Evolutionary conservation across 2,797 vertebrate species (phyloP), one percentile per base, ranked within the genome.

Genomic region (Chaenodraco wilsoni): DNA sequence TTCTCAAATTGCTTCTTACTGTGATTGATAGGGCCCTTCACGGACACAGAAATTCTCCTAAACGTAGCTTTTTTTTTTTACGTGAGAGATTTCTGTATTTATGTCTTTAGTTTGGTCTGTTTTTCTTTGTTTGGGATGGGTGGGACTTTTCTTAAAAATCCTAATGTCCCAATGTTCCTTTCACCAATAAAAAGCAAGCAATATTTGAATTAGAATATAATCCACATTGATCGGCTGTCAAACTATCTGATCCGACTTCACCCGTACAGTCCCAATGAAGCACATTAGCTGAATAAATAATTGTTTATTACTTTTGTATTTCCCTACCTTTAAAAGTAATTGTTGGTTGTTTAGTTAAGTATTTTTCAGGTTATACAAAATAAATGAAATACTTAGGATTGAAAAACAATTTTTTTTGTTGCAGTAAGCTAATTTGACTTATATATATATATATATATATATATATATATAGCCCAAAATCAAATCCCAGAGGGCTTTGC

Each of bases 11-110:
- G 27, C 21, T 9, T 57, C 14, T 31, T 15, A 11, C 55, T 19
- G 4, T 71, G 71, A 78, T 50, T 66, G 62, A 69, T 61, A n/a
- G 37, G 44, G 5, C 55, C 55, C 21, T 41, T 9, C 33, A 59
- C 58, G 31, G 67, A 69, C 33, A 43, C 2, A 63, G 48, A 0
- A 8, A 3, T 65, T 27, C 27, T 27, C 4, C 27, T 27, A 27
- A 76, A 73, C 14, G 54, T 67, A 17, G 13, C 27, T 27, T 27
- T 27, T 27, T 27, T 27, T 27, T 63, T 49, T 54, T 3, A 41
- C 3, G 19, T 13, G 1, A 23, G 31, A 21, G 27, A 27, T 52
- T 21, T 57, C 23, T 60, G 11, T 21, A 12, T 16, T 58, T 27
- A 15, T 12, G 21, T 27, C 15, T 13, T 63, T 52, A 55, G 17